Evolutionary conservation across 2,888 invertebrate species (phyloP), one percentile per base, ranked within the genome.

Genomic region (Aphodius sticticus): DNA sequence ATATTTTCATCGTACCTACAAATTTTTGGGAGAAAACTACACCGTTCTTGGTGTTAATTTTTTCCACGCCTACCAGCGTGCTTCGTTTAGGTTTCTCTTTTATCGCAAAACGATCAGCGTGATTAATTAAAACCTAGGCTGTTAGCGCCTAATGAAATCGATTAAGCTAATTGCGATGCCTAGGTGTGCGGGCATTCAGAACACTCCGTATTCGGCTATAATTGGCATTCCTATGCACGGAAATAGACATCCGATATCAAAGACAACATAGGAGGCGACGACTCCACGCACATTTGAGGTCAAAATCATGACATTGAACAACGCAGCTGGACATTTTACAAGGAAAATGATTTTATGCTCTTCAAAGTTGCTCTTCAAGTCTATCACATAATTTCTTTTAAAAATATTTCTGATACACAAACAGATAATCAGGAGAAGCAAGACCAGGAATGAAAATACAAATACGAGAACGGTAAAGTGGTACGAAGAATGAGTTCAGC

Each of bases 81-180:
- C 6, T 1, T 7, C 12, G 53, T 7, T 12, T 53, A 12, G 9
- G 53, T 53, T 53, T 53, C 53, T 26, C 26, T 26, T 26, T 26
- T 53, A 53, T 53, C 53, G 12, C 9, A 53, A 53, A 53, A 53
- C 53, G 53, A 53, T 53, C 53, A 9, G 36, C 26, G 15, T 74
- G 16, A 74, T 74, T 74, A 74, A 74, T 74, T 74, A 74, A 36
- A 74, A 53, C 53, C 53, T 74, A 74, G 74, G 37, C 36, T n/a
- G 14, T 74, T 74, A 74, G 35, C 36, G 74, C 37, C 74, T 74
- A 74, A 74, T 74, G 74, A 74, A 74, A 74, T 36, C 35, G 37
- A 74, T 74, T 74, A 74, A 37, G 35, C 74, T 74, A 74, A 74
- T 74, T 74, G 74, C 37, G 36, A 53, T 53, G 53, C 53, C 53